Base-by-base conservation (phyloP, 2,888 invertebrate species). In the Drosophila histrio region DNA sequence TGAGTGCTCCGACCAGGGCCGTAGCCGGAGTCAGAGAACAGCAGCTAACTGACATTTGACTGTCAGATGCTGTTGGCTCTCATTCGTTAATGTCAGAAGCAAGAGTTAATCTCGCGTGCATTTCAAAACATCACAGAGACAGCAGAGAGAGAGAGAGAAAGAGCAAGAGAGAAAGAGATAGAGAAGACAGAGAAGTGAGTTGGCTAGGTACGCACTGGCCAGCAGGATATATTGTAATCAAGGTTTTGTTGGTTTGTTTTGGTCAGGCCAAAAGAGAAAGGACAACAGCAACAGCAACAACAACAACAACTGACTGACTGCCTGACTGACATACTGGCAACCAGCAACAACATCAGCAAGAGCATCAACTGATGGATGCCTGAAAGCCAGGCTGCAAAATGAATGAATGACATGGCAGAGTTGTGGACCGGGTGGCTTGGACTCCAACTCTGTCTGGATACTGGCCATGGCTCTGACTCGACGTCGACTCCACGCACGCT, bases 21-120 rank as follows among this genome's bases (percentile, higher is more conserved):
- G 6, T 15, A 26, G 38, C 11, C 21, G 21, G 19, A 47, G 57
- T 21, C 17, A 44, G 70, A 70, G 75, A 70, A 68, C 81, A 83
- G 84, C 88, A 86, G 81, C 87, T 66, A 87, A 80, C 89, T 88
- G 84, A 88, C 84, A 88, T 88, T 88, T 88, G 84, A 88, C 87
- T 85, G 84, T 88, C 84, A 85, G 88, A 67, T 87, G 88, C 85
- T 84, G 85, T 84, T 84, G 84, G 84, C 84, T 84, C 84, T 85
- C 84, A 88, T 85, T 85, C 84, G 84, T 85, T 85, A 88, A 85
- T 85, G 84, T 85, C 84, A 84, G 83, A 69, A 66, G 73, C 84
- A 87, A 87, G 88, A 87, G 84, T 84, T 84, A 88, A 84, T 84
- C 84, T 87, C 85, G 84, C 84, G 84, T 87, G 85, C 88, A 88